Evolutionary conservation across 2,797 vertebrate genomes (phyloP).

Genomic region (Chelon labrosus): DNA sequence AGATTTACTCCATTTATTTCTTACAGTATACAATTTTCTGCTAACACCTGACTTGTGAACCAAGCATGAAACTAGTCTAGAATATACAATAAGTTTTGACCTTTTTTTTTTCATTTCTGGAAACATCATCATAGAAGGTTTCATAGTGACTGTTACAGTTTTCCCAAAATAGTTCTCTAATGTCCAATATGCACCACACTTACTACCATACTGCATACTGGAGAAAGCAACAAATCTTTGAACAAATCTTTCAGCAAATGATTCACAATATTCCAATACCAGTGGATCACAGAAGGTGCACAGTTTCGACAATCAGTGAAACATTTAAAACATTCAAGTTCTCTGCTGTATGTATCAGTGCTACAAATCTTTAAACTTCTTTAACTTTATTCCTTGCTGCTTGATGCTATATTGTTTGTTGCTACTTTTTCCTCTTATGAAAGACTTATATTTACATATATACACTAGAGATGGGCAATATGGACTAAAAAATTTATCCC

Average conservation of each 20-base stretch:
- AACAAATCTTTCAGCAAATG: not conserved
- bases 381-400: no score
- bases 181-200: not conserved
- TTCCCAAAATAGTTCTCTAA: not conserved
- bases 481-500: no score
- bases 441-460: no score
- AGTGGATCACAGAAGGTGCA: not conserved
- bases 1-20: not conserved
- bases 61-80: not conserved
- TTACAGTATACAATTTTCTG: not conserved
- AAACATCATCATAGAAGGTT: not conserved
- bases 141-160: not conserved
- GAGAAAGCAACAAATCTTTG: not conserved
- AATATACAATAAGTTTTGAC: not conserved
- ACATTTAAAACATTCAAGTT: not conserved
- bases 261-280: not conserved
- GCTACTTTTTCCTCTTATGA: slow-evolving; percentile 2
- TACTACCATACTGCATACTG: not conserved
- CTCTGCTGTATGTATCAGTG: not conserved
- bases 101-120: not conserved
- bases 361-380: not conserved
- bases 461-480: no score
- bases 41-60: not conserved
- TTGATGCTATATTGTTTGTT: not conserved
- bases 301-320: not conserved